phyloP scores from a whole-genome alignment of 2,113 vertebrate genomes.

The Athene noctua region DNA sequence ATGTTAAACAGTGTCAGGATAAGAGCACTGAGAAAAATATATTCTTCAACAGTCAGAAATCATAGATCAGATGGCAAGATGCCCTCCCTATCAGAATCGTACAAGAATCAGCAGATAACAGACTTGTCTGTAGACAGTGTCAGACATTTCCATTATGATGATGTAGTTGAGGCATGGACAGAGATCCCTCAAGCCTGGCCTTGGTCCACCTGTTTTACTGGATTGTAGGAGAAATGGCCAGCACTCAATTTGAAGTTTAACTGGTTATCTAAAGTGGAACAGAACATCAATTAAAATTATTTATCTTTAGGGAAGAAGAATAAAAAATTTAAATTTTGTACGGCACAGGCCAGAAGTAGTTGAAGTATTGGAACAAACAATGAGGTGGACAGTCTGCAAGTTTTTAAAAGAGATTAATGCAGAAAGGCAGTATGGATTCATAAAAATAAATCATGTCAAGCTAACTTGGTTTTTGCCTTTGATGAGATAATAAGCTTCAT shows the following conservation, averaged over 20 bases:
- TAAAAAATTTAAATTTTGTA: not conserved
- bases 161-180: not conserved
- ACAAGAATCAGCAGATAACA: not conserved
- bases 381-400: not conserved
- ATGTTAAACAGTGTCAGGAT: not conserved
- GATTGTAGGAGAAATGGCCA: not conserved
- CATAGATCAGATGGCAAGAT: not conserved
- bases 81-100: not conserved
- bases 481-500: conserved; percentile 59
- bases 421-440: not conserved
- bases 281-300: not conserved
- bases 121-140: not conserved
- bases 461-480: conserved; percentile 54
- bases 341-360: not conserved
- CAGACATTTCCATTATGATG: not conserved
- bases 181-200: not conserved
- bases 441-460: conserved; percentile 51
- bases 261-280: not conserved
- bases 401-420: not conserved
- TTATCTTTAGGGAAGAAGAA: not conserved
- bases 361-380: conserved; percentile 14
- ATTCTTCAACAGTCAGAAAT: not conserved
- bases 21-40: not conserved
- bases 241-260: not conserved
- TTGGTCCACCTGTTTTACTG: not conserved